phyloP scores from a whole-genome alignment of 2,113 vertebrate genomes.

The Phalacrocorax carbo region DNA sequence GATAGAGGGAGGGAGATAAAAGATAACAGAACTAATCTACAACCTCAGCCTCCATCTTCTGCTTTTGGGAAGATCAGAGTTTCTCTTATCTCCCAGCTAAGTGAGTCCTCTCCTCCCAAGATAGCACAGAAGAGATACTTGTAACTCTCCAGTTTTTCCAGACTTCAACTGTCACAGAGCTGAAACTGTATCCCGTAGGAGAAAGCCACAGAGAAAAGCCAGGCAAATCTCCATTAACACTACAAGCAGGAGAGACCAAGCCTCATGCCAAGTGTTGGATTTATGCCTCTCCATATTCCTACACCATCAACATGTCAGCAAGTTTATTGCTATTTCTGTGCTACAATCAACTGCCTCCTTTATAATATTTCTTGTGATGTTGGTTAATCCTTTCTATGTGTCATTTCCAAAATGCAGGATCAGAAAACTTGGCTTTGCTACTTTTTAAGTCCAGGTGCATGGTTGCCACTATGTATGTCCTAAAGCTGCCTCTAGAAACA shows the following conservation, averaged over 20 bases:
- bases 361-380: background rate
- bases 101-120: background rate
- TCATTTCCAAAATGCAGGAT: background rate
- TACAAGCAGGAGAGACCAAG: background rate
- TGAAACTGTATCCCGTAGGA: background rate
- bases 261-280: background rate
- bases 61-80: background rate
- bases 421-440: background rate
- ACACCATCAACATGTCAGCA: background rate
- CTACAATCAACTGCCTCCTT: background rate
- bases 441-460: background rate
- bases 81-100: background rate
- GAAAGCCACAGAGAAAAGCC: background rate
- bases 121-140: background rate
- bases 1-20: background rate
- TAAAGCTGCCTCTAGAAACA: background rate
- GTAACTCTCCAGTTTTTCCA: background rate
- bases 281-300: accelerated
- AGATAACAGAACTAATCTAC: background rate
- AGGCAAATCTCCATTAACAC: background rate
- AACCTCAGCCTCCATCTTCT: background rate
- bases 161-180: background rate
- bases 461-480: background rate
- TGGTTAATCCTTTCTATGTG: background rate
- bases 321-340: background rate